These are phyloP conservation scores for Prunella strophiata DNA, from an alignment of 2,797 vertebrate species.

Conservation along the genomic window DNA sequence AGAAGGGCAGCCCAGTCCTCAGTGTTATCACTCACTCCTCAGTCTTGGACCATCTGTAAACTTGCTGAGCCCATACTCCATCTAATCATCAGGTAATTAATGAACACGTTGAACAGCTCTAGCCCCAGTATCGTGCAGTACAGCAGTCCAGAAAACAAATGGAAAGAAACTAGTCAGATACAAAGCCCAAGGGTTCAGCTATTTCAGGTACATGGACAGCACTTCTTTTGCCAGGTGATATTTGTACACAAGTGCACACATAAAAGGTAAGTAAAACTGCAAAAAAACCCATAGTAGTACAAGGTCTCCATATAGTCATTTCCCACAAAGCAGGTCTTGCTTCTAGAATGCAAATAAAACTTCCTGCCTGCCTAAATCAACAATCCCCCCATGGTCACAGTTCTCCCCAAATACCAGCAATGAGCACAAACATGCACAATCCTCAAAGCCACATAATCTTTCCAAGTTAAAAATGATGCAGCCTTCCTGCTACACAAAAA, in stretches of 20 bases:
- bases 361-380: background rate
- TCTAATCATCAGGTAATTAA: background rate
- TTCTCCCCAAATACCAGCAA: background rate
- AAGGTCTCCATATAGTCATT: background rate
- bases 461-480: background rate
- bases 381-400: background rate
- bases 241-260: background rate
- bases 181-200: background rate
- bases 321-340: background rate
- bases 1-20: background rate
- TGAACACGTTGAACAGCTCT: fast-evolving
- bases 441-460: background rate
- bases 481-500: background rate
- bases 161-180: background rate
- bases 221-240: background rate
- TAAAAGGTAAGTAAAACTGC: background rate
- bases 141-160: background rate
- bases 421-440: background rate
- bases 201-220: background rate
- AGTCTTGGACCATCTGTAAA: background rate
- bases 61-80: background rate
- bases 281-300: background rate
- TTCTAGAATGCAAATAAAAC: background rate
- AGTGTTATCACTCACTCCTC: background rate
- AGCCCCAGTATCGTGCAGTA: background rate